These are phyloP conservation scores for Tetrax tetrax DNA, from an alignment of 2,113 vertebrate genomes.

Conservation along the genomic window DNA sequence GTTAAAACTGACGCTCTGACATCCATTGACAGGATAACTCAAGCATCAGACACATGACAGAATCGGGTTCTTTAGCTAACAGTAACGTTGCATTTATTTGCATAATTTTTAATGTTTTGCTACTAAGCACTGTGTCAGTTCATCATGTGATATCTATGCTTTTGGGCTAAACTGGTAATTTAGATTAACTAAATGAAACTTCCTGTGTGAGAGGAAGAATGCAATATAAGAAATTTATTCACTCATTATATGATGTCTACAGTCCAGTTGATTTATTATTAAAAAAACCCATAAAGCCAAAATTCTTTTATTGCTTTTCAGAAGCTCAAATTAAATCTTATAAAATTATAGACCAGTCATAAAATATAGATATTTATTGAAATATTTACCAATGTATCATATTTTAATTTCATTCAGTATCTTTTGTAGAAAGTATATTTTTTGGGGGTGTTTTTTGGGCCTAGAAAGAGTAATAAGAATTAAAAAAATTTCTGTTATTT, in stretches of 20 bases:
- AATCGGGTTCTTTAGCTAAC: background rate
- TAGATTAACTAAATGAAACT: background rate
- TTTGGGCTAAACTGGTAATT: background rate
- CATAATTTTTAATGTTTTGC: background rate
- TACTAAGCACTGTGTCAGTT: background rate
- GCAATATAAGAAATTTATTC: background rate
- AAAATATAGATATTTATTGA: background rate
- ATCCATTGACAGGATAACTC: background rate
- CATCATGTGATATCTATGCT: background rate
- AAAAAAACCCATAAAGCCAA: background rate
- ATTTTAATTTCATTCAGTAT: background rate
- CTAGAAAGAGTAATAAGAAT: background rate
- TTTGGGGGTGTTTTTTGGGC: too few species aligned
- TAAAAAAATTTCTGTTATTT: background rate
- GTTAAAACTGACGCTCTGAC: background rate
- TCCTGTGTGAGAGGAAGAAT: background rate
- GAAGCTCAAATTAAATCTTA: background rate
- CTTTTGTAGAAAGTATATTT: background rate
- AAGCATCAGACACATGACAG: background rate
- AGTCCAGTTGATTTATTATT: background rate
- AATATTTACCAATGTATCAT: background rate
- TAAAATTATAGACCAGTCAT: background rate
- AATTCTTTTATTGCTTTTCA: background rate
- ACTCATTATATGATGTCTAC: accelerated
- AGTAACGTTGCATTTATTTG: background rate